A percentile compares a stretch with the other conserved stretches of the same genome.
phyloP scores from a whole-genome alignment of 1,140 invertebrate species.

The Cydia strobilella region DNA sequence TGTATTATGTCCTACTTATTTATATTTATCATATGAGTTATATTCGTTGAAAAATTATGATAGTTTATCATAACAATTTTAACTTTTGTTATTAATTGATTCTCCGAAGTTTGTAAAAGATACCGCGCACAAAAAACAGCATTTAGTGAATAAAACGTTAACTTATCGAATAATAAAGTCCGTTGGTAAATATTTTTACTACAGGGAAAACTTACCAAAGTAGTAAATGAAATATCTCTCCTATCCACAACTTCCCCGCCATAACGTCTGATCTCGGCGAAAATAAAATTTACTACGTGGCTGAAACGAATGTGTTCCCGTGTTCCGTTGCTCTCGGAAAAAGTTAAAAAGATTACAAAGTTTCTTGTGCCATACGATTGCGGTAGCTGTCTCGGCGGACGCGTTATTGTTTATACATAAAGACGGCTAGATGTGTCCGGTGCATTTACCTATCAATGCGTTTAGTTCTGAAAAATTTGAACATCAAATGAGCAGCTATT shows the following conservation, averaged over 20 bases:
- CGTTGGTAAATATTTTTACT: slow-evolving; percentile 11
- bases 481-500: too few relatives aligned
- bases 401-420: slow-evolving; percentile 34
- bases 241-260: slow-evolving; percentile 29
- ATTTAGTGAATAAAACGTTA: slow-evolving; percentile 11
- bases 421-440: slow-evolving; percentile 1
- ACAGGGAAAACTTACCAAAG: slow-evolving; percentile 10
- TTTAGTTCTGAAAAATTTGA: too few relatives aligned
- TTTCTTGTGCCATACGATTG: slow-evolving; percentile 40
- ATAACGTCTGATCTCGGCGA: slow-evolving; percentile 35
- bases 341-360: slow-evolving; percentile 56
- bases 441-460: not conserved
- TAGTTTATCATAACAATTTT: too few relatives aligned
- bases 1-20: too few relatives aligned
- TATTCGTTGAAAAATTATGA: too few relatives aligned
- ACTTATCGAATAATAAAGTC: slow-evolving; percentile 11
- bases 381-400: slow-evolving; percentile 36
- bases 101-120: not conserved
- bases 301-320: slow-evolving; percentile 38
- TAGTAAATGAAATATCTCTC: slow-evolving; percentile 27
- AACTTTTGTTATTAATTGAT: not conserved
- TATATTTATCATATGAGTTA: too few relatives aligned
- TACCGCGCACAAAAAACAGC: not conserved
- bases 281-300: slow-evolving; percentile 40
- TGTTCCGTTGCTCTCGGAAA: slow-evolving; percentile 37